Percentiles rank a stretch among this genome's conserved stretches.
Evolutionary conservation across 2,113 vertebrate species (phyloP).

Genomic region (Oreochromis niloticus): DNA sequence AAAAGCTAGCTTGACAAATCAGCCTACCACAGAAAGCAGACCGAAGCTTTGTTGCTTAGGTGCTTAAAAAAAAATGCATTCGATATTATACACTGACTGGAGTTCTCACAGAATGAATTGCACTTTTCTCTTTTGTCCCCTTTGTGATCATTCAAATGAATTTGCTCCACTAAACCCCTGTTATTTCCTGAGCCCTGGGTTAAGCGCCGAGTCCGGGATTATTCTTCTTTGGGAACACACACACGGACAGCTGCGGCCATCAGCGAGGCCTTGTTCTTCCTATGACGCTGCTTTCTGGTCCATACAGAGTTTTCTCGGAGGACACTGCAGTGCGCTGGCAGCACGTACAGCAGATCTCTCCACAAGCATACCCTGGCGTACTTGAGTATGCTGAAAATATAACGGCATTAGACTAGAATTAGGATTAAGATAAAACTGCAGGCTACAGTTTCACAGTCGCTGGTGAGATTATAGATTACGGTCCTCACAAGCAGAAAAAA

Average conservation of each 20-base stretch:
- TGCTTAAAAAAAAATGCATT: not conserved
- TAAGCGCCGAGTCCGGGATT: not conserved
- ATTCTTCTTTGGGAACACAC: not conserved
- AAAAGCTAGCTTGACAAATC: not conserved
- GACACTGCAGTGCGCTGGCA: not conserved
- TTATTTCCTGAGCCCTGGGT: not conserved
- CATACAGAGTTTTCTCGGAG: not conserved
- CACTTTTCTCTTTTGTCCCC: not conserved
- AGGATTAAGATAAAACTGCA: not conserved
- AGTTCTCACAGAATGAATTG: not conserved
- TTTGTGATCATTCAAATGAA: not conserved
- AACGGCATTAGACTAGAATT: not conserved
- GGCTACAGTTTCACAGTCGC: not conserved
- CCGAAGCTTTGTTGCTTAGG: not conserved
- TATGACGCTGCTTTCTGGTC: not conserved
- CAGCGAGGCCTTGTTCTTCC: not conserved
- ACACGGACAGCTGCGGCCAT: not conserved
- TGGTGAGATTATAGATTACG: not conserved
- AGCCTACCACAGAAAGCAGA: not conserved
- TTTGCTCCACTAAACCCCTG: not conserved
- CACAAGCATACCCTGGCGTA: not conserved
- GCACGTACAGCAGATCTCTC: not conserved
- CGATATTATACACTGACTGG: not conserved
- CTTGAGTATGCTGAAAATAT: not conserved
- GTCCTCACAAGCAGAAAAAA: not conserved